These are phyloP conservation scores for Palythoa grandiflora DNA, from an alignment of 92 coral and sea anemone genomes.

Conservation along the genomic window DNA sequence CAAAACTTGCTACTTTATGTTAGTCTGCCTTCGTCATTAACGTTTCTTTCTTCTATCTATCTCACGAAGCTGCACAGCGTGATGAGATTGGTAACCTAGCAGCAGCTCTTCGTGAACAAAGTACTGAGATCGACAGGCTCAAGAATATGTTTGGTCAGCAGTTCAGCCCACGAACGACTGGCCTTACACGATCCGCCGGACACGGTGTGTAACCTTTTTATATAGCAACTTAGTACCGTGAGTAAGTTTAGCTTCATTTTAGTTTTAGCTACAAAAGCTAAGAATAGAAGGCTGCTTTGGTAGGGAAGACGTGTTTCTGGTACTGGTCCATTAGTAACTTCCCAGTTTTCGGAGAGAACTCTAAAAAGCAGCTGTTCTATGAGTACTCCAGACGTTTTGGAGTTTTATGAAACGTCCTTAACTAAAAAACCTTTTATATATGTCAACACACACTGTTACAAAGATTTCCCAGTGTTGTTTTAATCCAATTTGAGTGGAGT, in stretches of 20 bases:
- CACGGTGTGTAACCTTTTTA: not conserved
- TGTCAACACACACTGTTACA: too few relatives aligned
- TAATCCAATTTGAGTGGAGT: too few relatives aligned
- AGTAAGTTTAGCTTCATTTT: not conserved
- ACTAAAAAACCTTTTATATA: not conserved
- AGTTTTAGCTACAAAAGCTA: not conserved
- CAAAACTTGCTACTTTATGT: too few relatives aligned
- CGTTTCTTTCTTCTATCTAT: not conserved
- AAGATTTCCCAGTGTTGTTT: too few relatives aligned
- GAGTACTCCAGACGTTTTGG: not conserved
- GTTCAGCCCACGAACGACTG: constrained; percentile 24
- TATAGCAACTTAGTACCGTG: not conserved
- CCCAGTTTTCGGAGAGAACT: not conserved
- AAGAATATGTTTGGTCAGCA: constrained; percentile 64
- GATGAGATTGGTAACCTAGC: constrained; percentile 86
- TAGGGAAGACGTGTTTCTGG: not conserved
- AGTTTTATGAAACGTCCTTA: not conserved
- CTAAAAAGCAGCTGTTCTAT: too few relatives aligned
- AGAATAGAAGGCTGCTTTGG: not conserved
- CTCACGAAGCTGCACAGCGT: constrained; percentile 71
- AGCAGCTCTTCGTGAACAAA: constrained; percentile 81
- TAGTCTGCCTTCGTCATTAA: too few relatives aligned
- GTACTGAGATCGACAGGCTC: constrained; percentile 78
- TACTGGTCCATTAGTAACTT: not conserved
- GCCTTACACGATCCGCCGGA: not conserved